These are phyloP conservation scores for Girardia tigrina DNA, from an alignment of 2,888 invertebrate genomes.

Conservation along the genomic window DNA sequence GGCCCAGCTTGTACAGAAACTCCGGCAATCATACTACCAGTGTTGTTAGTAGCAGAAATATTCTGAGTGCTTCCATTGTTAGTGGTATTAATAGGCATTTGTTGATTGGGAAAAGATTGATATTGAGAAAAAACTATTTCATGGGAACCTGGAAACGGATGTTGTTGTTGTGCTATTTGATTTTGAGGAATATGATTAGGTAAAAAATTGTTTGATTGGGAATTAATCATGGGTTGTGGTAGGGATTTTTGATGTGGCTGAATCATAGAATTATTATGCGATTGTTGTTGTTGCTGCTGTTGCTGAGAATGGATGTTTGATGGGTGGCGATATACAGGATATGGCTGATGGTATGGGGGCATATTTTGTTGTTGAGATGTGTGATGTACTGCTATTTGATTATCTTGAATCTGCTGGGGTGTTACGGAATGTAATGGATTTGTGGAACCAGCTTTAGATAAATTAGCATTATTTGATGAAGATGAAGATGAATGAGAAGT, in stretches of 20 bases:
- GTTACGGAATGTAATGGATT: constrained; percentile 17
- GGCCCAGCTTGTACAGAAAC: background rate
- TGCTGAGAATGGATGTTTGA: constrained; percentile 23
- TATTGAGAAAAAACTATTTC: constrained; percentile 5
- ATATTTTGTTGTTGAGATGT: background rate
- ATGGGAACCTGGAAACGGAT: background rate
- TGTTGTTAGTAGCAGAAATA: background rate
- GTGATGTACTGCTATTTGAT: background rate
- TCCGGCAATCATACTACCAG: background rate
- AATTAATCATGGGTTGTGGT: background rate
- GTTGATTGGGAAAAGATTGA: constrained; percentile 8
- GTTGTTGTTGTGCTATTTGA: background rate
- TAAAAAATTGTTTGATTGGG: background rate
- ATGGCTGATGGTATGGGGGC: background rate
- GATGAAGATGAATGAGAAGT: constrained; percentile 6
- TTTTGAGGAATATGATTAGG: constrained; percentile 14
- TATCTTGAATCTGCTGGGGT: background rate
- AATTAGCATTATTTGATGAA: background rate
- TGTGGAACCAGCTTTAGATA: background rate
- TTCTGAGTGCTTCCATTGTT: background rate
- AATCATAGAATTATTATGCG: background rate
- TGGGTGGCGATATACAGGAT: constrained; percentile 1
- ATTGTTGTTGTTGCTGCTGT: constrained; percentile 10
- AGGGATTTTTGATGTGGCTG: background rate
- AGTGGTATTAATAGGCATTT: constrained; percentile 13